A percentile compares a stretch with the other conserved stretches of the same genome.
Conservation (phyloP, 2,888 invertebrate species). For the Troides helena region DNA sequence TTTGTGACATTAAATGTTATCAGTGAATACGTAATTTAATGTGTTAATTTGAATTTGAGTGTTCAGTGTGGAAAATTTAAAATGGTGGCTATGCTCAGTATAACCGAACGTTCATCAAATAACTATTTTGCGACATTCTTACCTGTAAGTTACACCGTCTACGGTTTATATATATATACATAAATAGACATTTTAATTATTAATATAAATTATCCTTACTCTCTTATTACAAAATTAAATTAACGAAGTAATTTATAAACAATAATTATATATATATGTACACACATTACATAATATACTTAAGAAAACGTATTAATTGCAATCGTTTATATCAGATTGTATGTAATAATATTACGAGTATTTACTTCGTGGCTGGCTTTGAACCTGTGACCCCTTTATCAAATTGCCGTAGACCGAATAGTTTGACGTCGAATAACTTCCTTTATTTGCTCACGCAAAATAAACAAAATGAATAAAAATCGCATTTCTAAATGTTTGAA, state of each 20-base stretch:
- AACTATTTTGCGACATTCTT: constrained; percentile 70
- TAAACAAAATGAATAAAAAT: constrained; percentile 38
- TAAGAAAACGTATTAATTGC: neutral
- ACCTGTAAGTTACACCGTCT: constrained; percentile 60
- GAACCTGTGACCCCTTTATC: constrained; percentile 35
- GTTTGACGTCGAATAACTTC: constrained; percentile 34
- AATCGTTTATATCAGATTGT: constrained; percentile 4
- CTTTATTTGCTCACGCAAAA: constrained; percentile 38
- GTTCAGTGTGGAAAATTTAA: constrained; percentile 28
- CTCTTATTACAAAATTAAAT: neutral
- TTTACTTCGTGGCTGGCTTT: constrained; percentile 21
- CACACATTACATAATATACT: neutral
- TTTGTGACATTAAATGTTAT: neutral
- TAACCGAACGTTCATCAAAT: constrained; percentile 52
- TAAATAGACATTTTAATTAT: neutral
- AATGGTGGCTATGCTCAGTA: constrained; percentile 63
- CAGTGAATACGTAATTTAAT: neutral
- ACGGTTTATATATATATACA: neutral
- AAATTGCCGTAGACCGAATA: constrained; percentile 25
- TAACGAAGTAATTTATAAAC: neutral
- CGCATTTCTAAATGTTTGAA: constrained; percentile 55
- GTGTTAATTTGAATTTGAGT: neutral
- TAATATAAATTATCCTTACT: neutral
- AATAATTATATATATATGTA: neutral
- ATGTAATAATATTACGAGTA: constrained; percentile 9